Conservation (phyloP, 1,140 invertebrate genomes). For the Mamestra configurata region DNA sequence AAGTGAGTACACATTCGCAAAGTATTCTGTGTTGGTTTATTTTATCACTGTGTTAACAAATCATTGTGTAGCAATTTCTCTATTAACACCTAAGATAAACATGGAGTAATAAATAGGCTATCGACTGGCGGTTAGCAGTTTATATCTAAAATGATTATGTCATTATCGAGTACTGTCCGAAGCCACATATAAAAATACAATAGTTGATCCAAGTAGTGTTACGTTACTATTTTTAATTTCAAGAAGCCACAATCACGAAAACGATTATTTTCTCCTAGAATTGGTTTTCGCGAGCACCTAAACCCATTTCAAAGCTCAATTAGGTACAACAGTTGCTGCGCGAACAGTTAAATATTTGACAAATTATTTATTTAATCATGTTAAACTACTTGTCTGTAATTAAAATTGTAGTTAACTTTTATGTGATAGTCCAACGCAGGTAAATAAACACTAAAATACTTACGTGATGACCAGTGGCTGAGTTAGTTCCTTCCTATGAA, state of each 20-base stretch:
- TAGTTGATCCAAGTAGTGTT: conserved; percentile 11
- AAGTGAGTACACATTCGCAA: conserved; percentile 32
- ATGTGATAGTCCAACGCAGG: background rate
- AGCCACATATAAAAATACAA: too few species aligned
- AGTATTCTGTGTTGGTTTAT: conserved; percentile 34
- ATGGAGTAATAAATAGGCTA: conserved; percentile 41
- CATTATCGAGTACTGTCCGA: conserved; percentile 28
- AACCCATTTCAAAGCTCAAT: too few species aligned
- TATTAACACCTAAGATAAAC: conserved; percentile 33
- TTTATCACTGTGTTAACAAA: conserved; percentile 38
- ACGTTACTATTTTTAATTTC: background rate
- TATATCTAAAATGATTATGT: conserved; percentile 40
- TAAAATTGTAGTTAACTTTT: too few species aligned
- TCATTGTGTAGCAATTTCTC: conserved; percentile 43
- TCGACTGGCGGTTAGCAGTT: conserved; percentile 23
- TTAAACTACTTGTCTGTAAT: too few species aligned
- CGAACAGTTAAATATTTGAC: too few species aligned
- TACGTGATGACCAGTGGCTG: background rate
- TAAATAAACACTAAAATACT: background rate
- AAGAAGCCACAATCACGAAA: conserved; percentile 5
- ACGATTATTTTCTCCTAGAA: background rate
- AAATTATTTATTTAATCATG: too few species aligned
- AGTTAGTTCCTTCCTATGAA: background rate
- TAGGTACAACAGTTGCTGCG: too few species aligned
- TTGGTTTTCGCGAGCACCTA: background rate